phyloP scores from a whole-genome alignment of 2,888 invertebrate species.

The Stenurella melanura region DNA sequence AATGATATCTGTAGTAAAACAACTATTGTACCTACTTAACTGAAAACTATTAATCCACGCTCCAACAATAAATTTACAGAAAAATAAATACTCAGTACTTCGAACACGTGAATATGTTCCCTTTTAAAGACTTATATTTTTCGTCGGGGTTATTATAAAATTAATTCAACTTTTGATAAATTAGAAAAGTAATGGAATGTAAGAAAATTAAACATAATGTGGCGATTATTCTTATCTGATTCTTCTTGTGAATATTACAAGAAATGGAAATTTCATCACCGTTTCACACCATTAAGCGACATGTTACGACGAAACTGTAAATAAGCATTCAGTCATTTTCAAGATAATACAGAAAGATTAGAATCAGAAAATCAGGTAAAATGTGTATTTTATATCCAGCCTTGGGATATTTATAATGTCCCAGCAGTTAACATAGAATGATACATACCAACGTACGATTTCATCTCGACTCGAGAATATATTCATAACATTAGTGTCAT shows the following conservation, averaged over 20 bases:
- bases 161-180: too few species aligned
- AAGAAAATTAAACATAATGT: too few species aligned
- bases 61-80: too few species aligned
- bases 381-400: slow-evolving; percentile 17
- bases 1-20: too few species aligned
- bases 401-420: slow-evolving; percentile 41
- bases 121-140: too few species aligned
- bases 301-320: background rate
- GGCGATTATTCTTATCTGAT: too few species aligned
- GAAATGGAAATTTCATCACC: background rate
- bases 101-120: too few species aligned
- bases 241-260: background rate
- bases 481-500: slow-evolving; percentile 51
- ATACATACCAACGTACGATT: slow-evolving; percentile 49
- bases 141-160: too few species aligned
- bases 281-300: background rate
- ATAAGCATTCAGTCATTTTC: background rate
- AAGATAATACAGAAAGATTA: slow-evolving; percentile 14
- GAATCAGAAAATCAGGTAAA: slow-evolving; percentile 20
- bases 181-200: too few species aligned
- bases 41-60: too few species aligned
- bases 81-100: too few species aligned
- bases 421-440: slow-evolving; percentile 46
- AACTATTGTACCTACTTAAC: too few species aligned
- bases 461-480: slow-evolving; percentile 45